Base-by-base conservation (phyloP, 2,888 invertebrate genomes). In the Lingula anatina region DNA sequence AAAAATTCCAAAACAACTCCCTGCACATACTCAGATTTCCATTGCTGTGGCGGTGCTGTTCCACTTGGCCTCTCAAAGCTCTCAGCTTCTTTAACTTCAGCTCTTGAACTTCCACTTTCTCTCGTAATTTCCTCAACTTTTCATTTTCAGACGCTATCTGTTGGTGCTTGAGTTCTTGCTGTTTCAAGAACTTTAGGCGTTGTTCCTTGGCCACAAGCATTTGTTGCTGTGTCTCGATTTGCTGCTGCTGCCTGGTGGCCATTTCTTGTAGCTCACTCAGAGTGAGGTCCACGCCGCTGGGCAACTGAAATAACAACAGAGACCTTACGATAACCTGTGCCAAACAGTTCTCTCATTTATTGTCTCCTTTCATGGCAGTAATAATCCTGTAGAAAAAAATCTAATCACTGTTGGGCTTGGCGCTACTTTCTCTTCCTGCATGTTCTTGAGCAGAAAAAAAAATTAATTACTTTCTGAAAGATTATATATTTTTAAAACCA, bases 241-340 rank as follows among this genome's bases (percentile, higher is more conserved):
- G 93, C 81, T 92, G 89, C 83, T 95, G 94, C 83, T 96, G 96
- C 75, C 93, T 85, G 79, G 90, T 85, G 78, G 95, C 95, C 92
- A 95, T 94, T 79, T 92, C 92, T 84, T 93, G 92, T 83, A 95
- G 87, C 85, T 95, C 94, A 79, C 88, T 86, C 83, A 93, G 61
- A 44, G 73, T 76, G 68, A 79, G 62, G 60, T 76, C n/a, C n/a
- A n/a, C n/a, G n/a, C n/a, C 67, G 5, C 60, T 66, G 24, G 66
- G 66, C 46, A 66, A 52, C 67, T 68, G 59, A 9, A 56, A n/a
- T n/a, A n/a, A n/a, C n/a, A n/a, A n/a, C n/a, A n/a, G n/a, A n/a
- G n/a, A n/a, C n/a, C n/a, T n/a, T n/a, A n/a, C n/a, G n/a, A n/a
- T n/a, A n/a, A n/a, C n/a, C n/a, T n/a, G n/a, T n/a, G n/a, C n/a